Percentiles rank a stretch among this genome's conserved stretches.
Conservation (phyloP, 92 coral and sea anemone species). For the Phenganax marumi region DNA sequence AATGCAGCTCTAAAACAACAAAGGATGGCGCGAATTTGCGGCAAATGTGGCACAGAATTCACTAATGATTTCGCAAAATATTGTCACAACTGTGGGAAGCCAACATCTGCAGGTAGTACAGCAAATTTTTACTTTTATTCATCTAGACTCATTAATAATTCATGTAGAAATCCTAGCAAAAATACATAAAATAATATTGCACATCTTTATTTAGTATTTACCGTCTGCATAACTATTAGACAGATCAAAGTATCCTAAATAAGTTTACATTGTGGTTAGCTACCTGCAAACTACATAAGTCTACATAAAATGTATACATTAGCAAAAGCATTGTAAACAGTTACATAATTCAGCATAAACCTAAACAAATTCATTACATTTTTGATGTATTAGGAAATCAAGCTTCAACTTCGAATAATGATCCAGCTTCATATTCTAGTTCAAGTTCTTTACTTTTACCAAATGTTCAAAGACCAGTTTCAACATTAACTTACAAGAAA, state of each 20-base stretch:
- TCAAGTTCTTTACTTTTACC: not conserved
- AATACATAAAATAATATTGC: too few species aligned
- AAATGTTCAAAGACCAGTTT: not conserved
- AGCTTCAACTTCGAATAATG: not conserved
- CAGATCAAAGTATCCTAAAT: too few species aligned
- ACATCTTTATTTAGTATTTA: too few species aligned
- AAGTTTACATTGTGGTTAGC: too few species aligned
- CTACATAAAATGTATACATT: not conserved
- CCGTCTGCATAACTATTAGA: too few species aligned
- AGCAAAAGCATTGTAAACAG: not conserved
- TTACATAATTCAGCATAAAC: not conserved
- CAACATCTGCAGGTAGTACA: not conserved
- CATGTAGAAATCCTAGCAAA: too few species aligned
- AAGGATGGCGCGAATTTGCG: not conserved
- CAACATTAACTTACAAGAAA: not conserved
- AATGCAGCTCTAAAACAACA: too few species aligned
- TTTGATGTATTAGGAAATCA: not conserved
- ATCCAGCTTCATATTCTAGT: not conserved
- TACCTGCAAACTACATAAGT: too few species aligned
- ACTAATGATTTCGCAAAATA: not conserved
- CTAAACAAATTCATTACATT: not conserved
- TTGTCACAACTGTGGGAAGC: conserved; percentile 7
- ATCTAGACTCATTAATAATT: not conserved
- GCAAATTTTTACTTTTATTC: not conserved
- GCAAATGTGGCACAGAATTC: not conserved